A percentile compares a stretch with the other conserved stretches of the same genome.
These are phyloP conservation scores for Cheilosia pagana DNA, from an alignment of 2,888 invertebrate species.

Conservation along the genomic window DNA sequence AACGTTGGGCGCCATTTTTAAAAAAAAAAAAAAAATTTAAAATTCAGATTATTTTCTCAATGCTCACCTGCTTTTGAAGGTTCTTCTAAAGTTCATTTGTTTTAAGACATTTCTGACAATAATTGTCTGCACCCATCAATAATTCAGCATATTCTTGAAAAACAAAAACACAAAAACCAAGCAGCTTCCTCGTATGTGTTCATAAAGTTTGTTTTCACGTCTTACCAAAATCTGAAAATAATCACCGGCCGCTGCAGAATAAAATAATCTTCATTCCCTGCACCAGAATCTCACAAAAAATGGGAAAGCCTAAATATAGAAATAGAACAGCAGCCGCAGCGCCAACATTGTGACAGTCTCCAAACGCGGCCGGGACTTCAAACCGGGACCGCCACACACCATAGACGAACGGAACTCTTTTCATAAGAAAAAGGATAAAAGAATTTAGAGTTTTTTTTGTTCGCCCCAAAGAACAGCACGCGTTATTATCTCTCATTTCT, in stretches of 20 bases:
- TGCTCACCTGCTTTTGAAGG: too few species aligned
- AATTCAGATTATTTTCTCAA: too few species aligned
- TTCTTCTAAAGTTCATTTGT: too few species aligned
- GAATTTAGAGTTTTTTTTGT: background rate
- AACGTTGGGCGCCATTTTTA: too few species aligned
- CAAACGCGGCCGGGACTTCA: conserved; percentile 59
- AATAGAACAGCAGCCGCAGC: conserved; percentile 60
- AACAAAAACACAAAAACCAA: background rate
- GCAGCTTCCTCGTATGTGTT: conserved; percentile 45
- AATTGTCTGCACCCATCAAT: too few species aligned
- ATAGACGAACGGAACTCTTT: conserved; percentile 36
- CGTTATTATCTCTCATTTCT: conserved; percentile 45
- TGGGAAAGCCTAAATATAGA: conserved; percentile 61
- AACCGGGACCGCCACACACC: conserved; percentile 33
- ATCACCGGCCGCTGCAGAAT: conserved; percentile 52
- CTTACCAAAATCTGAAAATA: conserved; percentile 61
- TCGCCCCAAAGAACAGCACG: conserved; percentile 26
- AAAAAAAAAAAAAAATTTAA: too few species aligned
- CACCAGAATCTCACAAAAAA: conserved; percentile 55
- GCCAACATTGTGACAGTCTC: conserved; percentile 58
- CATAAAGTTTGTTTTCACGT: background rate
- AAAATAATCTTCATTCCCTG: conserved; percentile 62
- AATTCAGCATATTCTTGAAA: background rate
- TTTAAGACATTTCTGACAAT: too few species aligned
- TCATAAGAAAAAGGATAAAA: conserved; percentile 14